Base-by-base conservation (phyloP, 2,797 vertebrate species). In the Coluber constrictor region DNA sequence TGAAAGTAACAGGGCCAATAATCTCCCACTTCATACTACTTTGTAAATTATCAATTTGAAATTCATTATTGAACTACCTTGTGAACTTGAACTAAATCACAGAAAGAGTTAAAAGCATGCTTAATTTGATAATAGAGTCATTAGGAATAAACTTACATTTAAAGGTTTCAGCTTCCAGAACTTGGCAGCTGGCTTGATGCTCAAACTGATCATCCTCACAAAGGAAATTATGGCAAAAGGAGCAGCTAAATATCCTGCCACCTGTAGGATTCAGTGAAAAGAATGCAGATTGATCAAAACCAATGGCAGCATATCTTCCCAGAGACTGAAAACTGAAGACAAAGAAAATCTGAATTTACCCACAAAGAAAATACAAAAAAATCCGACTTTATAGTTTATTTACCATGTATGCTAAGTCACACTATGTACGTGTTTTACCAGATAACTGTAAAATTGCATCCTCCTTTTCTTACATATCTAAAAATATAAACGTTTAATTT, bases 141-240 rank as follows among this genome's bases (percentile, higher is more conserved):
- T 5, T n/a, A 87, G 90, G 88, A 23, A 63, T 74, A 32, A 1
- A 93, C 99, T 98, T 97, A 99, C 99, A 99, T 97, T 99, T 99
- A 97, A 97, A 99, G 20, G 99, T 99, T 97, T 99, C 99, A 11
- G 99, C 98, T 96, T 99, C 99, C 96, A 99, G 97, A 95, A 99
- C 97, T 95, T 99, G 99, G 97, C 99, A 99, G 97, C 99, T 99
- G 83, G 99, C 99, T 98, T 99, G 99, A 96, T 99, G 99, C 93
- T 99, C 99, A 98, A 99, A 99, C 95, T 99, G 99, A 97, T 99
- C 99, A 95, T 99, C 99, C 98, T 99, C 99, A 96, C 99, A 99
- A 87, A 99, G 97, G 97, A 99, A 99, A 97, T 99, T 99, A 32
- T 98, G 98, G 95, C 99, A 99, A 96, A 99, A 99, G 91, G 98